These are phyloP conservation scores for Chouioia cunea DNA, from an alignment of 2,888 invertebrate genomes.

Conservation along the genomic window DNA sequence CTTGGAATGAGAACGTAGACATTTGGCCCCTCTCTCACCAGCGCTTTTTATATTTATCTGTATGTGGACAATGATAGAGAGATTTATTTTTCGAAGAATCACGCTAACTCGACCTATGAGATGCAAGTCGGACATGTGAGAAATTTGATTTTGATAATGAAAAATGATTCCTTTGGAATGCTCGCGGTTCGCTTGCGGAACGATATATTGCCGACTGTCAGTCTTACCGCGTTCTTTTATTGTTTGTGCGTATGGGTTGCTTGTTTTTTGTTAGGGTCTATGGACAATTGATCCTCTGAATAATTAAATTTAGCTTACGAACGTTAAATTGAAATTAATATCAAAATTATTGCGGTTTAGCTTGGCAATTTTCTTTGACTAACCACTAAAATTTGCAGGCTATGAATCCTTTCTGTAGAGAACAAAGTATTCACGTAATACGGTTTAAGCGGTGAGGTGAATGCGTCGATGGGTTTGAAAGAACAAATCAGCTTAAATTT, in stretches of 20 bases:
- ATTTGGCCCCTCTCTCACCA: neutral
- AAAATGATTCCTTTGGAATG: constrained; percentile 12
- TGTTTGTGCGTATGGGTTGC: too few relatives aligned
- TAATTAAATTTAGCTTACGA: constrained; percentile 1
- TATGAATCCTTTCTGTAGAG: neutral
- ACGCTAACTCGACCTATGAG: neutral
- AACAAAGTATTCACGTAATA: neutral
- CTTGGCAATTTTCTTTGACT: neutral
- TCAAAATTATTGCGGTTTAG: too few relatives aligned
- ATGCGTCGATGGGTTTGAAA: constrained; percentile 23
- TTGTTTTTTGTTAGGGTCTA: neutral
- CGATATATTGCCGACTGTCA: neutral
- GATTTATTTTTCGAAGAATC: constrained; percentile 8
- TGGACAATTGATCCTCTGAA: neutral
- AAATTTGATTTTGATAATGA: constrained; percentile 20
- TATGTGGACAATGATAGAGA: neutral
- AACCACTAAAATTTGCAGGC: constrained; percentile 14
- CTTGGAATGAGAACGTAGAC: constrained; percentile 39
- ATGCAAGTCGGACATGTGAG: neutral
- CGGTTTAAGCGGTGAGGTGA: neutral
- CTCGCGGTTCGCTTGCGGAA: neutral
- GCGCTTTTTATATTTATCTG: too few relatives aligned
- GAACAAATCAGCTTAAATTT: constrained; percentile 20
- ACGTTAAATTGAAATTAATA: neutral
- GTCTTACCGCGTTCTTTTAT: neutral